Conservation (phyloP, 2,797 vertebrate genomes). For the Pempheris klunzingeri region DNA sequence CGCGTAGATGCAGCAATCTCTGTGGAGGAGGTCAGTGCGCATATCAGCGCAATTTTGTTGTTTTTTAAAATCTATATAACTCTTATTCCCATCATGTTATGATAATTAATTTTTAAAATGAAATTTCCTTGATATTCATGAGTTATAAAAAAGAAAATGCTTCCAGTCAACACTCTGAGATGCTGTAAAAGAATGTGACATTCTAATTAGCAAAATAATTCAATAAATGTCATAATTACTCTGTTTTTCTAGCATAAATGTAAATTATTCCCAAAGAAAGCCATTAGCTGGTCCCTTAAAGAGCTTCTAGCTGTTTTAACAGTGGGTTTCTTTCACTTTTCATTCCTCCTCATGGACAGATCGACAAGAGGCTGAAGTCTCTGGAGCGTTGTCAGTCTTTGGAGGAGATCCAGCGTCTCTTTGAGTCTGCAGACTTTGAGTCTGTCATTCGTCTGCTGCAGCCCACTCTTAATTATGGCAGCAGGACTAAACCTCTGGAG, state of each 20-base stretch:
- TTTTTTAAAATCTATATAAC: not conserved
- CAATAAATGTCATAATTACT: not conserved
- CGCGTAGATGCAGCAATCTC: conserved; percentile 91
- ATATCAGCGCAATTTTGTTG: too few species aligned
- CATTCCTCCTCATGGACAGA: conserved; percentile 78
- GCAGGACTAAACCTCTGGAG: conserved; percentile 90
- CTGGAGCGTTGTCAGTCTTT: conserved; percentile 98
- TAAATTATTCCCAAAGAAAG: not conserved
- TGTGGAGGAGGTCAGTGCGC: conserved; percentile 90
- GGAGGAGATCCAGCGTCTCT: conserved; percentile 97
- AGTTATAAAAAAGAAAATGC: not conserved
- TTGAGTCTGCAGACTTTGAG: conserved; percentile 91
- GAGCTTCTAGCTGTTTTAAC: not conserved
- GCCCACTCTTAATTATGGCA: conserved; percentile 90
- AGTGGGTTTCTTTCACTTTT: conserved; percentile 3
- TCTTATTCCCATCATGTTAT: not conserved
- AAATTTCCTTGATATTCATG: not conserved
- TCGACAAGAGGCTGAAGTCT: conserved; percentile 96
- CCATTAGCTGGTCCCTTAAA: not conserved
- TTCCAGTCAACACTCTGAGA: not conserved
- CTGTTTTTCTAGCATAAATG: not conserved
- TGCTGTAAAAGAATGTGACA: not conserved
- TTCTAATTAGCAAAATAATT: not conserved
- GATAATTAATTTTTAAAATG: not conserved
- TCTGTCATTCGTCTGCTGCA: conserved; percentile 93